These are phyloP conservation scores for Meliscaeva auricollis DNA, from an alignment of 2,888 invertebrate species.

Conservation along the genomic window DNA sequence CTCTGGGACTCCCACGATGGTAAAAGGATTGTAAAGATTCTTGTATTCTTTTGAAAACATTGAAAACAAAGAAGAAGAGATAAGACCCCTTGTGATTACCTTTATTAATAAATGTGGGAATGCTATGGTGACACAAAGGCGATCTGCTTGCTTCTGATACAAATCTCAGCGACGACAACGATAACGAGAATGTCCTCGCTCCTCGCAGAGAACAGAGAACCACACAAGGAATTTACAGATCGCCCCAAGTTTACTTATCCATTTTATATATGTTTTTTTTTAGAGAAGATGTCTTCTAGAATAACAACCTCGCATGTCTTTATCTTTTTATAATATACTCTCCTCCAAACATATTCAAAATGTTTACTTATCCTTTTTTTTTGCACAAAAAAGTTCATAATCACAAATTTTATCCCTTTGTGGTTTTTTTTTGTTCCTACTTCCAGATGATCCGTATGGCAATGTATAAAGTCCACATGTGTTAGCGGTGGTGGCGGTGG, in stretches of 20 bases:
- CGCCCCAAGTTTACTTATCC: conserved; percentile 25
- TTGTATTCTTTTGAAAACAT: conserved; percentile 6
- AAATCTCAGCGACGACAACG: conserved; percentile 49
- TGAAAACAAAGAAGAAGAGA: conserved; percentile 28
- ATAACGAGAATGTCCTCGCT: conserved; percentile 29
- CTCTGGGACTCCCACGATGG: conserved; percentile 6
- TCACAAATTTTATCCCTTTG: conserved; percentile 45
- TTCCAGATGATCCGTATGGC: conserved; percentile 69
- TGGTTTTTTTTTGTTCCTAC: conserved; percentile 30
- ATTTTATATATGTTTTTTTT: conserved; percentile 4
- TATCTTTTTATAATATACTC: conserved; percentile 19
- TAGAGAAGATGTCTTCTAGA: conserved; percentile 15
- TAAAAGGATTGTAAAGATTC: not conserved
- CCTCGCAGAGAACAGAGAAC: not conserved
- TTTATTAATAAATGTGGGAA: conserved; percentile 68
- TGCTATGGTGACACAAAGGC: conserved; percentile 67
- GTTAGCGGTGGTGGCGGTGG: not conserved
- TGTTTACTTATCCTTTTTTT: conserved; percentile 51
- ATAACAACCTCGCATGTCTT: conserved; percentile 5
- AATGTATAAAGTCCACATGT: conserved; percentile 33
- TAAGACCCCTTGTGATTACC: conserved; percentile 35
- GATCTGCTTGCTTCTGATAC: conserved; percentile 57
- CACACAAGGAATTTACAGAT: conserved; percentile 1
- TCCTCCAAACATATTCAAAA: too few relatives aligned
- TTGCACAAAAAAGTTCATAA: conserved; percentile 19